Evolutionary conservation across 2,113 vertebrate species (phyloP), one percentile per base, ranked within the genome.

Genomic region (Cebus imitator): DNA sequence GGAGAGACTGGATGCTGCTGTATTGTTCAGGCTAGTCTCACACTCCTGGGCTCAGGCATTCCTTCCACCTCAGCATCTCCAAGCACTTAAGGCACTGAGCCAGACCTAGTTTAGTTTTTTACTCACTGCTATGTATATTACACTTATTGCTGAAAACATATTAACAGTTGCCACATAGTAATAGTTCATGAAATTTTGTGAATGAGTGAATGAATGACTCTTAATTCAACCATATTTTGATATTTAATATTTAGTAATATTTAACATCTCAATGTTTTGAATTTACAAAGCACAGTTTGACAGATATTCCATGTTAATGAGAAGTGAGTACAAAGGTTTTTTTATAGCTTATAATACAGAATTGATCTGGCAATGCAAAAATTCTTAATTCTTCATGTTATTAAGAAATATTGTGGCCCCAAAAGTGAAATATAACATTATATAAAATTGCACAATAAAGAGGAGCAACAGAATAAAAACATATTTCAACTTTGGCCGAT

Each of bases 221-320:
- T 61, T n/a, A 76, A 84, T n/a, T 55, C 52, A 73, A 50, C 21
- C 43, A 64, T 43, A 80, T 78, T 75, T 97, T 30, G 52, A 81
- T 35, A 92, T 89, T 40, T 72, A 81, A 86, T 83, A 95, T 83
- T 93, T 78, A 91, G 37, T n/a, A 87, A 45, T 76, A 55, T 57
- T 86, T 48, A 73, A 43, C 13, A 58, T 88, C 45, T 80, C 5
- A 72, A 23, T 23, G 1, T 87, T 82, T 91, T 89, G 8, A 91
- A 89, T 91, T 87, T 66, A 84, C 25, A 64, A 64, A 6, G n/a
- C 48, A 52, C 4, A 58, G 17, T 72, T 82, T 94, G 48, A 95
- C 17, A 72, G n/a, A 48, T 58, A 73, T 76, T 86, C 20, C 9
- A n/a, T 64, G 3, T 80, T 90, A 52, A 17, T 72, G 37, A 55